Percentiles rank a stretch among this genome's conserved stretches.
Conservation (phyloP, 2,797 vertebrate species). For the Hyperoplus immaculatus region DNA sequence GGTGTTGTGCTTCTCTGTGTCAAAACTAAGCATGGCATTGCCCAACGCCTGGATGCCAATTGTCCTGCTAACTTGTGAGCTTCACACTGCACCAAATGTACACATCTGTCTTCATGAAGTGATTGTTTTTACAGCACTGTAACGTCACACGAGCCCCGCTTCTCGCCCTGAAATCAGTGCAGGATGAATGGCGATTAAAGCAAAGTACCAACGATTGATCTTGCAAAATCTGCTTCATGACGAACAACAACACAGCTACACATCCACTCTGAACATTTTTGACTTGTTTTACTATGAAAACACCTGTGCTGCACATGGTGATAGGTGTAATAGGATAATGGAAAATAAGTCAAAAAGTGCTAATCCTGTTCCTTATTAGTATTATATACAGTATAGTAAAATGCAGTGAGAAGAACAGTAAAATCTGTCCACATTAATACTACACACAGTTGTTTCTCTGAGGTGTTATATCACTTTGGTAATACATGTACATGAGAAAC, state of each 20-base stretch:
- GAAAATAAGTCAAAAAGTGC: not conserved
- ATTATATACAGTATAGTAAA: too few relatives aligned
- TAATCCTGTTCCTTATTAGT: too few relatives aligned
- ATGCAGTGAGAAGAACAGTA: too few relatives aligned
- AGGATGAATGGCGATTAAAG: conserved; percentile 34
- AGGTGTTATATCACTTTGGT: too few relatives aligned
- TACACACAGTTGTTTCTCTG: too few relatives aligned
- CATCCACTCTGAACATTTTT: not conserved
- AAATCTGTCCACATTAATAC: too few relatives aligned
- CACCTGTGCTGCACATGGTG: not conserved
- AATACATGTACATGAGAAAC: too few relatives aligned
- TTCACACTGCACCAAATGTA: conserved; percentile 30
- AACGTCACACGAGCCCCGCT: not conserved
- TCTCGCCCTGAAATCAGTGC: not conserved
- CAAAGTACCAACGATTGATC: conserved; percentile 1
- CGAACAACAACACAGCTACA: conserved; percentile 14
- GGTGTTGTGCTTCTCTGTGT: conserved; percentile 27
- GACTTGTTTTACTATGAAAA: not conserved
- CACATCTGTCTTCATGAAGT: conserved; percentile 28
- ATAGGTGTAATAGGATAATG: not conserved
- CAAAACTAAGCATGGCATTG: conserved; percentile 35
- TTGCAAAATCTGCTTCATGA: conserved; percentile 24
- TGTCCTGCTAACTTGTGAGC: conserved; percentile 24
- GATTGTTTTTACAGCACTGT: conserved; percentile 20
- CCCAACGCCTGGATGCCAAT: conserved; percentile 22